Conservation (phyloP, 1,140 invertebrate species). For the Cotesia vestalis region DNA sequence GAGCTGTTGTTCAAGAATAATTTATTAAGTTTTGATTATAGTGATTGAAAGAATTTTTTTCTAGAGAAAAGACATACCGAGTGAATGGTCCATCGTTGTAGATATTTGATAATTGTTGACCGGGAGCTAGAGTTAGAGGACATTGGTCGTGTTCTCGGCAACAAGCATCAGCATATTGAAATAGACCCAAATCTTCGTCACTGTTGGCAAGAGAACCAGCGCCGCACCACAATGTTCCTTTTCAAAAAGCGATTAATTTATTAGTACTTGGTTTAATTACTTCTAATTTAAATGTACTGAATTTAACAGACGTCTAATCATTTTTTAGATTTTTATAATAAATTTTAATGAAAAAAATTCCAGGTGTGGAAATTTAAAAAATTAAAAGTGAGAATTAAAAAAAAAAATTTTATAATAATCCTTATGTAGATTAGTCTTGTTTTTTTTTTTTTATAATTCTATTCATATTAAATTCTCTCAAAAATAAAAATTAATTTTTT, state of each 20-base stretch:
- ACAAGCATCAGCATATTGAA: slow-evolving; percentile 22
- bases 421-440: no score
- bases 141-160: slow-evolving; percentile 32
- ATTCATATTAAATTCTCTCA: no score
- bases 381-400: no score
- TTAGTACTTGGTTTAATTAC: no score
- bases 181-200: slow-evolving; percentile 24
- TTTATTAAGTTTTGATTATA: not conserved
- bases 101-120: not conserved
- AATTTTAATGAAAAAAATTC: no score
- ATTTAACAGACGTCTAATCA: no score
- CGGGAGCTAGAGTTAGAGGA: not conserved
- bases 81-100: slow-evolving; percentile 11
- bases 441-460: no score
- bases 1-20: slow-evolving; percentile 15
- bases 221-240: slow-evolving; percentile 31
- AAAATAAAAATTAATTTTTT: no score
- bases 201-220: slow-evolving; percentile 14
- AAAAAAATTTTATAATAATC: no score
- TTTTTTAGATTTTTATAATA: no score
- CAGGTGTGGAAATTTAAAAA: no score
- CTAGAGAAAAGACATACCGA: not conserved
- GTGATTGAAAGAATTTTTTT: not conserved
- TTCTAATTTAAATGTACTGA: no score
- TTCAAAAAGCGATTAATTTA: not conserved